These are phyloP conservation scores for Epizoanthus scotinus DNA, from an alignment of 92 coral and sea anemone species.

Conservation along the genomic window DNA sequence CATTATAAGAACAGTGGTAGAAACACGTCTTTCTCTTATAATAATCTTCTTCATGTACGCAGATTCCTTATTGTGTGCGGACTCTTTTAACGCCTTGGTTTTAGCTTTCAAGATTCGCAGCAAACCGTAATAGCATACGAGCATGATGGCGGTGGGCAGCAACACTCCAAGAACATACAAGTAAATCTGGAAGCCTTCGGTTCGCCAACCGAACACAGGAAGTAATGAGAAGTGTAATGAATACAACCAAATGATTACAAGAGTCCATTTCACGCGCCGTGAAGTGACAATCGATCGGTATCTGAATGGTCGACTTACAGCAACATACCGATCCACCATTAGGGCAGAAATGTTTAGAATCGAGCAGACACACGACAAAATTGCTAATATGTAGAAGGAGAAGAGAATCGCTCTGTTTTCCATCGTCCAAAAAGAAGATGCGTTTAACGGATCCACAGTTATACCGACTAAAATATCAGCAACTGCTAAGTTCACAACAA, in stretches of 20 bases:
- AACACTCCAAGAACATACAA: constrained; percentile 72
- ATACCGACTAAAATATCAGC: constrained; percentile 80
- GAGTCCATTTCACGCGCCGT: constrained; percentile 53
- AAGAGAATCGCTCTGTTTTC: constrained; percentile 61
- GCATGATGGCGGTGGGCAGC: constrained; percentile 65
- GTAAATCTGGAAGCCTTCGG: constrained; percentile 71
- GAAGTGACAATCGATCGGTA: constrained; percentile 62
- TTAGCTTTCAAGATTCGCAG: constrained; percentile 58
- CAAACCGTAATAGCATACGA: constrained; percentile 66
- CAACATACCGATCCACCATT: constrained; percentile 80
- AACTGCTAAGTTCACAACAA: constrained; percentile 65
- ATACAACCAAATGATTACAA: constrained; percentile 66
- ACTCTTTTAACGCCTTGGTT: constrained; percentile 46
- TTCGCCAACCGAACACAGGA: constrained; percentile 80
- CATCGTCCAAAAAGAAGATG: constrained; percentile 72
- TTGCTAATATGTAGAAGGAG: constrained; percentile 72
- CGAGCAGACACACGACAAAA: constrained; percentile 83
- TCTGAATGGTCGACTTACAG: constrained; percentile 74
- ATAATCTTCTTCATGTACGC: constrained; percentile 50
- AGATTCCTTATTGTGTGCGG: constrained; percentile 51
- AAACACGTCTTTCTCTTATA: constrained; percentile 70
- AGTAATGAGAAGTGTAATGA: constrained; percentile 75
- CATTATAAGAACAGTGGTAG: constrained; percentile 84
- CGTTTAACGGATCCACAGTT: constrained; percentile 71
- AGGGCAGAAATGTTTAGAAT: constrained; percentile 70